Conservation (phyloP, 2,113 vertebrate species). For the Ploceus nigricollis region DNA sequence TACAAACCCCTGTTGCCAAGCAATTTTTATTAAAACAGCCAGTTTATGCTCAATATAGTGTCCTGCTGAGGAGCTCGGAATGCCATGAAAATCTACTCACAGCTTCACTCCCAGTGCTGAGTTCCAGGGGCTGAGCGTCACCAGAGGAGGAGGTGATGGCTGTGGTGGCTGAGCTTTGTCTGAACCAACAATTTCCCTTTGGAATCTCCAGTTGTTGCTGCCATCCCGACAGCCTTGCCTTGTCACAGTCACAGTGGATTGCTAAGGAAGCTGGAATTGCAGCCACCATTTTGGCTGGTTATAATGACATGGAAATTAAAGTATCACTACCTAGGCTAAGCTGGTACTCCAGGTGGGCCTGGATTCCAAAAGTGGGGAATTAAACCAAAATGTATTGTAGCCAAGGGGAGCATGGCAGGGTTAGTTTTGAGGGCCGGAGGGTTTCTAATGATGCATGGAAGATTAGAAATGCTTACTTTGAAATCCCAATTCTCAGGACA, state of each 20-base stretch:
- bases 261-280: neutral
- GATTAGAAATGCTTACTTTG: conserved; percentile 48
- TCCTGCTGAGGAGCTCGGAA: conserved; percentile 47
- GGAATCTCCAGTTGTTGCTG: neutral
- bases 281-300: neutral
- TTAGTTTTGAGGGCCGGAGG: neutral
- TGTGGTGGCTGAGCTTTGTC: neutral
- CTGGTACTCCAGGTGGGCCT: neutral
- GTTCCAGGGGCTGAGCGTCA: neutral
- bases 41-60: conserved; percentile 33
- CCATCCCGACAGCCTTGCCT: neutral
- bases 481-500: conserved; percentile 51
- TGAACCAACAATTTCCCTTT: neutral
- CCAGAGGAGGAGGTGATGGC: neutral
- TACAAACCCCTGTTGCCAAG: conserved; percentile 66
- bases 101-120: neutral
- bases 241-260: neutral
- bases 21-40: conserved; percentile 68
- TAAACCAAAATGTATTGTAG: neutral
- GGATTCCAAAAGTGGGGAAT: neutral
- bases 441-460: conserved; percentile 42
- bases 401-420: neutral
- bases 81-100: neutral
- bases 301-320: neutral
- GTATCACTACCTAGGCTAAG: neutral